phyloP scores from a whole-genome alignment of 2,113 vertebrate genomes.

The Lucifuga dentata region DNA sequence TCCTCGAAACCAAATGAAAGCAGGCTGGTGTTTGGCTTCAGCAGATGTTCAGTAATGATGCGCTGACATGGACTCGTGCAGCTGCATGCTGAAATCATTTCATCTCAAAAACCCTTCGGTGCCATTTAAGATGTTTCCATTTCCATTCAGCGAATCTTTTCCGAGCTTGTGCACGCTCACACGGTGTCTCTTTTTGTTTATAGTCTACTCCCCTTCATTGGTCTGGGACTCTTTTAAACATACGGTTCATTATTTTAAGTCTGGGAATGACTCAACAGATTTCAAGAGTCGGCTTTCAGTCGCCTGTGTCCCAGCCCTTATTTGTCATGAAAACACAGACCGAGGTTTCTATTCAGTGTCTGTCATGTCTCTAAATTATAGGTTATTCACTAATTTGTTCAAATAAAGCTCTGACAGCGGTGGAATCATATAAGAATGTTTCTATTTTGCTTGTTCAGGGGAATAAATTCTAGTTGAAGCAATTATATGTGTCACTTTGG shows the following conservation, averaged over 20 bases:
- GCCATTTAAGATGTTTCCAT: constrained; percentile 56
- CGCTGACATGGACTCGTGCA: constrained; percentile 9
- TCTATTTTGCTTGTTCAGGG: constrained; percentile 56
- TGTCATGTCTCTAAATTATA: constrained; percentile 64
- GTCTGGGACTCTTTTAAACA: constrained; percentile 65
- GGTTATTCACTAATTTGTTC: constrained; percentile 63
- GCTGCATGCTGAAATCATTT: constrained; percentile 20
- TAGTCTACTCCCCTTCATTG: constrained; percentile 62
- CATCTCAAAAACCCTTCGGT: constrained; percentile 15
- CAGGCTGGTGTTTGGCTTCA: constrained; percentile 54
- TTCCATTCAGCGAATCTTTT: constrained; percentile 62
- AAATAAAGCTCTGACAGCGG: constrained; percentile 53
- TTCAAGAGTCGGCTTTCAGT: constrained; percentile 4
- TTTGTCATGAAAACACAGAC: constrained; percentile 62
- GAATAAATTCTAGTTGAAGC: constrained; percentile 52
- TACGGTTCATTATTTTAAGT: constrained; percentile 70
- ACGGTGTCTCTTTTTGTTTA: constrained; percentile 70
- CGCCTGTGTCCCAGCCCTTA: constrained; percentile 47
- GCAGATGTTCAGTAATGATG: constrained; percentile 52
- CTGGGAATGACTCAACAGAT: constrained; percentile 69
- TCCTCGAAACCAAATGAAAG: constrained; percentile 60
- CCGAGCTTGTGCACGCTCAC: constrained; percentile 38
- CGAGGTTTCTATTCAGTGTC: constrained; percentile 35
- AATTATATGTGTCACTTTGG: constrained; percentile 39
- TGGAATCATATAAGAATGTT: constrained; percentile 35